Conservation (phyloP, 2,113 vertebrate genomes). For the Sigmodon hispidus region DNA sequence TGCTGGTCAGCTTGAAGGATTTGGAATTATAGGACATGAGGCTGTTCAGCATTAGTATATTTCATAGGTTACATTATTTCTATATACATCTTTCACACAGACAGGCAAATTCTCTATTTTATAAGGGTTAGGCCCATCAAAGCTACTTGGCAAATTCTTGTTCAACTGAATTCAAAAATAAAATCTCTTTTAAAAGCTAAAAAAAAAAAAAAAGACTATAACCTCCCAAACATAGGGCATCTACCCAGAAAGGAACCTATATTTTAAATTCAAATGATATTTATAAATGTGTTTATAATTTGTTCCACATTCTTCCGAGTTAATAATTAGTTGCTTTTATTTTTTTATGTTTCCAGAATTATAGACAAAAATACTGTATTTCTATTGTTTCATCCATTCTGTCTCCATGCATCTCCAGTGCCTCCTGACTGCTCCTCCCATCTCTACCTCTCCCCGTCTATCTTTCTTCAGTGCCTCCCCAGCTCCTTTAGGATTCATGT, state of each 20-base stretch:
- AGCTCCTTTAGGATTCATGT: background rate
- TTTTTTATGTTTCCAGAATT: background rate
- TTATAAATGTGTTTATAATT: background rate
- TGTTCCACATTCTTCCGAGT: background rate
- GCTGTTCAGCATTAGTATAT: background rate
- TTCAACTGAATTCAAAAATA: background rate
- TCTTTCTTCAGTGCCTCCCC: background rate
- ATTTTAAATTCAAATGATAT: background rate
- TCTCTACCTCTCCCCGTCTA: background rate
- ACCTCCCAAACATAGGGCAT: background rate
- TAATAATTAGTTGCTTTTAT: background rate
- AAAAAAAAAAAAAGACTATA: too few relatives aligned
- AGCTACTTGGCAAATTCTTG: constrained; percentile 15
- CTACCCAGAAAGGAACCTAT: background rate
- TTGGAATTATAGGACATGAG: background rate
- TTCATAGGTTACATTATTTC: background rate
- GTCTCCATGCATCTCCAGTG: background rate
- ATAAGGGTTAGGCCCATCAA: background rate
- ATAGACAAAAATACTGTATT: background rate
- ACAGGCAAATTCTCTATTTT: background rate
- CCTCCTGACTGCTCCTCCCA: background rate
- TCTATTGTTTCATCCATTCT: background rate
- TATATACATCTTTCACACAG: background rate
- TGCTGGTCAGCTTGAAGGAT: background rate
- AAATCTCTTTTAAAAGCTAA: background rate